Evolutionary conservation across 2,797 vertebrate species (phyloP).

Genomic region (Gallinago solitaria): DNA sequence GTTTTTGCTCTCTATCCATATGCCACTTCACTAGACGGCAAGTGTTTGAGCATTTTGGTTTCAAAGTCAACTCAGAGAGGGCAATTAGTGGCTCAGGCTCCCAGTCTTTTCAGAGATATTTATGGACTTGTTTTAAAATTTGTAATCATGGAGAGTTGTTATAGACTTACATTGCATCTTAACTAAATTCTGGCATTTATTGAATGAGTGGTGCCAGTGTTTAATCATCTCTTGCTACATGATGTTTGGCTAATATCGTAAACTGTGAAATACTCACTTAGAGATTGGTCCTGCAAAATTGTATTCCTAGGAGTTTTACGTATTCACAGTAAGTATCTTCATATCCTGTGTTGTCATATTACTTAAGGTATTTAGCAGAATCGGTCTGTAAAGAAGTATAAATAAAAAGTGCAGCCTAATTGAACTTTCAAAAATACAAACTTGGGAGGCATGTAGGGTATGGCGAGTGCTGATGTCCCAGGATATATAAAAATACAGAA

Average conservation of each 20-base stretch:
- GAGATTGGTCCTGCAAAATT: background rate
- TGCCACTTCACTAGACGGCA: slow-evolving; percentile 19
- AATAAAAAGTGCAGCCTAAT: background rate
- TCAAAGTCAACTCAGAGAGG: slow-evolving; percentile 27
- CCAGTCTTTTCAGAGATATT: background rate
- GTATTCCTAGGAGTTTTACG: background rate
- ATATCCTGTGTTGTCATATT: background rate
- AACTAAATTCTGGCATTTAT: background rate
- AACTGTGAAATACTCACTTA: background rate
- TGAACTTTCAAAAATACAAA: background rate
- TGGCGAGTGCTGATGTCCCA: background rate
- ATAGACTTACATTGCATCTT: background rate
- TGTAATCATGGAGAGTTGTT: background rate
- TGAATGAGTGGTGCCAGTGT: background rate
- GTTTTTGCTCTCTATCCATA: slow-evolving; percentile 56
- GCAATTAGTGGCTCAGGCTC: background rate
- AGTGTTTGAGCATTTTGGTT: slow-evolving; percentile 27
- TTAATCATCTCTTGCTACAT: background rate
- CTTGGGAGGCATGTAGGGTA: background rate
- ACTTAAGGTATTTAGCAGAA: background rate
- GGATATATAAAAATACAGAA: background rate
- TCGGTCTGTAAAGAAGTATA: background rate
- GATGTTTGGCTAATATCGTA: background rate
- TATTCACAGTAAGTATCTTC: background rate
- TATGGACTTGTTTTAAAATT: background rate